Evolutionary conservation across 2,888 invertebrate species (phyloP).

Genomic region (Noctua janthina): DNA sequence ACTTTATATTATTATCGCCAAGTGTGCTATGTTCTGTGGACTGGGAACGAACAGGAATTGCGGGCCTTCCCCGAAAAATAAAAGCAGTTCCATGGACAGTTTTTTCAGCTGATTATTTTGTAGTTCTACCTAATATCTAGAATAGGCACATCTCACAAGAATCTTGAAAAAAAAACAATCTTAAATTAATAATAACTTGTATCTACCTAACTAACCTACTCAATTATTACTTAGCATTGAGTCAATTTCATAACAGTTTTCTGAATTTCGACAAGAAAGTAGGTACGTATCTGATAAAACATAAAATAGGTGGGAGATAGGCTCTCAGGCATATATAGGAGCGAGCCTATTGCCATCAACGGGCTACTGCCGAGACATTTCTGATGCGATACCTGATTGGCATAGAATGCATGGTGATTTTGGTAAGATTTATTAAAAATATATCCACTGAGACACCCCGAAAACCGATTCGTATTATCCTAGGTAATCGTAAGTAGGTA

Average conservation of each 20-base stretch:
- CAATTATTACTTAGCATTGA: neutral
- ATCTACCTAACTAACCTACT: neutral
- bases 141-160: neutral
- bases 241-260: neutral
- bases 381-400: neutral
- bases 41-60: neutral
- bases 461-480: too few species aligned
- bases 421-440: neutral
- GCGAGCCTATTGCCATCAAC: neutral
- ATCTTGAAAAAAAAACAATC: neutral
- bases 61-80: slow-evolving; percentile 41
- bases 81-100: neutral
- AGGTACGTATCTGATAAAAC: neutral
- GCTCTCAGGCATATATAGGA: neutral
- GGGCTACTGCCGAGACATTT: neutral
- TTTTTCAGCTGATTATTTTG: neutral
- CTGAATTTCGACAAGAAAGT: neutral
- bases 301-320: neutral
- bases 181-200: neutral
- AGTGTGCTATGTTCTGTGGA: neutral
- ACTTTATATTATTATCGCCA: neutral
- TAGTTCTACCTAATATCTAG: neutral
- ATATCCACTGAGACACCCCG: too few species aligned
- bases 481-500: too few species aligned
- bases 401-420: neutral